Conservation (phyloP, 2,797 vertebrate genomes). For the Thripadectes ignobilis region DNA sequence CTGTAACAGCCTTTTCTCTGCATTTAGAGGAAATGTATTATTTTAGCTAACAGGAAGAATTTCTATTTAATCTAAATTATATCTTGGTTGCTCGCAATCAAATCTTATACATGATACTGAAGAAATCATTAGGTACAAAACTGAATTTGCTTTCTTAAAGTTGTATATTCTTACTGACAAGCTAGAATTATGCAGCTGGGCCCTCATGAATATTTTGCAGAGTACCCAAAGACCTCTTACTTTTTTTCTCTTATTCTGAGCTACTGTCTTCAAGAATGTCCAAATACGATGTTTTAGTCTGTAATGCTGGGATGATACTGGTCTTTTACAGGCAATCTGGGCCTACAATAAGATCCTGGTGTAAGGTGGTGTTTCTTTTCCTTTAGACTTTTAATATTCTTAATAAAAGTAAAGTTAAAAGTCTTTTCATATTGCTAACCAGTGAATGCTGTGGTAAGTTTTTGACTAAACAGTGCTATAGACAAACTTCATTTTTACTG, state of each 20-base stretch:
- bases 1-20: neutral
- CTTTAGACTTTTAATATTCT: neutral
- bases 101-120: neutral
- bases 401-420: neutral
- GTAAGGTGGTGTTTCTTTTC: neutral
- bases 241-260: neutral
- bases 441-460: neutral
- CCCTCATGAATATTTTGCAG: neutral
- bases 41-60: neutral
- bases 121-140: neutral
- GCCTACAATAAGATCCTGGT: neutral
- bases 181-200: neutral
- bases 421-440: neutral
- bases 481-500: neutral
- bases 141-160: neutral
- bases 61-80: neutral
- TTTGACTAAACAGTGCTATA: neutral
- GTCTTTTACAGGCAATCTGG: neutral
- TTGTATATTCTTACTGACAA: neutral
- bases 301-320: neutral
- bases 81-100: neutral
- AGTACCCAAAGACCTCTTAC: neutral
- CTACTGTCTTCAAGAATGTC: neutral
- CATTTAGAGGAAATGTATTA: neutral
- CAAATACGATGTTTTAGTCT: neutral